A percentile compares a stretch with the other conserved stretches of the same genome.
Conservation (phyloP, 2,113 vertebrate genomes). For the Ophthalmolycus amberensis region DNA sequence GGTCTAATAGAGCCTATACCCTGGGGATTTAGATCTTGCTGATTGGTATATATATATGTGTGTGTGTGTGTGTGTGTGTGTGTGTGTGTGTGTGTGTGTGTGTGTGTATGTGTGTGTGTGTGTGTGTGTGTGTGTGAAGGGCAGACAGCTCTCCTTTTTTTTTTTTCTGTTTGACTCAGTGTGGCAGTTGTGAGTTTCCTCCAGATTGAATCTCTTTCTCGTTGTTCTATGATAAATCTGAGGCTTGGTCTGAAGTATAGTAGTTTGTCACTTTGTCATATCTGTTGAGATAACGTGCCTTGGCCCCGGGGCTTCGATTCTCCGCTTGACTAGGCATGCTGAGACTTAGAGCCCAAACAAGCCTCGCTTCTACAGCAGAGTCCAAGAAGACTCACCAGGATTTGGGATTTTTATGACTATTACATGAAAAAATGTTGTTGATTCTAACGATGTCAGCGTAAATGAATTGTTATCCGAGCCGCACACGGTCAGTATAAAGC, state of each 20-base stretch:
- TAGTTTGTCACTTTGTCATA: constrained; percentile 53
- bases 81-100: constrained; percentile 28
- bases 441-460: not conserved
- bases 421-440: not conserved
- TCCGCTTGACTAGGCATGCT: constrained; percentile 27
- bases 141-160: constrained; percentile 36
- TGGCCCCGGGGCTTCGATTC: not conserved
- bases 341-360: constrained; percentile 35
- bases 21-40: constrained; percentile 58
- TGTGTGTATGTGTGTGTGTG: constrained; percentile 10
- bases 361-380: constrained; percentile 21
- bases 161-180: constrained; percentile 5
- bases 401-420: constrained; percentile 21
- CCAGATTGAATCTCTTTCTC: not conserved
- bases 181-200: not conserved
- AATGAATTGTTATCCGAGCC: not conserved
- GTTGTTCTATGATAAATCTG: constrained; percentile 27
- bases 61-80: constrained; percentile 23
- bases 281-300: constrained; percentile 35
- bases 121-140: constrained; percentile 41
- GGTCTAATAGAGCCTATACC: constrained; percentile 60
- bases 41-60: constrained; percentile 46
- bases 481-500: not conserved
- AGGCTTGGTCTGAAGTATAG: constrained; percentile 7
- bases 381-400: not conserved